Evolutionary conservation across 2,797 vertebrate species (phyloP), one percentile per base, ranked within the genome.

Genomic region (Champsocephalus gunnari): DNA sequence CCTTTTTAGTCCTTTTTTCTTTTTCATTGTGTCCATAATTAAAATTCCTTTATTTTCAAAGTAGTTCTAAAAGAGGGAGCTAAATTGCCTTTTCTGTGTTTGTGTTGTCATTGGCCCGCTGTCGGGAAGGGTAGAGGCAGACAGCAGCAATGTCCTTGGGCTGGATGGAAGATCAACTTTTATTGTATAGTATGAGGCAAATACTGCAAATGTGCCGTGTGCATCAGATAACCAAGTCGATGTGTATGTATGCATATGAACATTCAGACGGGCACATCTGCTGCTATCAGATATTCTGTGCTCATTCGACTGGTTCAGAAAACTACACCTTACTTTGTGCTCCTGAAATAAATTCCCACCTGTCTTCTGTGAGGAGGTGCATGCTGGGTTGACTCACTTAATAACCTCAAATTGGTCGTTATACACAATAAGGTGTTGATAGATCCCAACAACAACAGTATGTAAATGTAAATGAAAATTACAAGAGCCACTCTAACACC

Each of bases 41-140:
- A 95, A 95, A 95, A 95, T 94, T 94, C 92, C 92, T 95, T 95
- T 95, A 95, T 95, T 95, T 95, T 95, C 94, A 95, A 95, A 95
- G 95, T 95, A 94, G 92, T 94, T 94, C 92, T 92, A 92, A 93
- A 94, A 92, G 93, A 94, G 89, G 91, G 70, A 93, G 94, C 94
- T 92, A 95, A 95, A 95, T 95, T 95, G 94, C 94, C 93, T 95
- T 95, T 95, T 95, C 92, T 82, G 91, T 93, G 90, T 94, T 94
- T 94, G 89, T 92, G 92, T 92, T 93, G 94, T 94, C 93, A 94
- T 94, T 94, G 93, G 94, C 87, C 89, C 86, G 79, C 90, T 92
- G 92, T 93, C 47, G 88, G 82, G 81, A 89, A 90, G 90, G 88
- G 89, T 81, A 86, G 88, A 87, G 84, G 86, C 28, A 28, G 86